Base-by-base conservation (phyloP, 2,113 vertebrate species). In the Etheostoma cragini region DNA sequence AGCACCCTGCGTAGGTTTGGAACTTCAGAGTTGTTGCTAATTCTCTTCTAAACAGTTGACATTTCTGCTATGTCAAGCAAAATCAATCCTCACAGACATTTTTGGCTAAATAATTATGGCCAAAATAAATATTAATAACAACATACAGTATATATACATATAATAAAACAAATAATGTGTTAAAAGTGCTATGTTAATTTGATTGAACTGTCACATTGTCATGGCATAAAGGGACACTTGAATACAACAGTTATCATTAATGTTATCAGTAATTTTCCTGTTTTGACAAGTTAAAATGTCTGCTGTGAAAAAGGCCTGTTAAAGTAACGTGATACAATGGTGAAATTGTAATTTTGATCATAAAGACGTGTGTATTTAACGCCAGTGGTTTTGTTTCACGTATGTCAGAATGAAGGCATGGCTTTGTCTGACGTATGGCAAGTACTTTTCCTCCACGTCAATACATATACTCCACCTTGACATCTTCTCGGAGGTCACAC, bases 401-500 rank as follows among this genome's bases (percentile, higher is more conserved):
- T 52, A 38, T 19, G 15, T 53, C 30, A 63, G 3, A 74, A 38
- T 24, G 13, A 74, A 26, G 46, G 12, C 2, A 5, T 19, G 8
- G 15, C 21, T 47, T 46, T 52, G 13, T 38, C 6, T 16, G 8
- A 12, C 11, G 1, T 72, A n/a, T 13, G n/a, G 46, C 13, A 52
- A 35, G 30, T 19, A 50, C 46, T 19, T 33, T 16, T 17, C 8
- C 50, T 53, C 50, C 52, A 42, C 38, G 38, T 42, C 38, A 42
- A 42, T 42, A 4, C 19, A 10, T 13, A 12, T 14, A 42, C 7
- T 72, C 49, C 69, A 93, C 92, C 91, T 99, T 98, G 88, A 99
- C 97, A 8, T 98, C 97, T 83, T 98, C 96, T 35, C 98, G 89
- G 26, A 99, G 98, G 89, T 99, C 98, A 0, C 96, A 97, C 91